Evolutionary conservation across 2,888 invertebrate species (phyloP).

Genomic region (Apodemia hepburni): DNA sequence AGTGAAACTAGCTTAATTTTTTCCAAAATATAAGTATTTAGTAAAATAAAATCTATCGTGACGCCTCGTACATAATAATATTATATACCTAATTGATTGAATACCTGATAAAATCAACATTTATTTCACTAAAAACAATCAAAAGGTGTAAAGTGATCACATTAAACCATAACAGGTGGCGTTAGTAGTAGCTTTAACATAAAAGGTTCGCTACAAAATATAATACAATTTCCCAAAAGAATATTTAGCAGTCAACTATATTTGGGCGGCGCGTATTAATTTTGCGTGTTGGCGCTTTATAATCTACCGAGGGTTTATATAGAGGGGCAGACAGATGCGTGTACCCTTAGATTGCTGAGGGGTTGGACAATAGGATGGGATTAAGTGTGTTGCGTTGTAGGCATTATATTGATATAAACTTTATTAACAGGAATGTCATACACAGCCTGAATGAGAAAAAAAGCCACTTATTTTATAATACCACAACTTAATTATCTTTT

Average conservation of each 20-base stretch:
- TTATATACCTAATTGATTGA: too few species aligned
- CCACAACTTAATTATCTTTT: slow-evolving; percentile 7
- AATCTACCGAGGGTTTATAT: slow-evolving; percentile 34
- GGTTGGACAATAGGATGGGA: slow-evolving; percentile 66
- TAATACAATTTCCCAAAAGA: slow-evolving; percentile 33
- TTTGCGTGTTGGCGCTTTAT: slow-evolving; percentile 60
- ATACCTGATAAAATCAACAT: too few species aligned
- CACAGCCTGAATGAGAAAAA: slow-evolving; percentile 10
- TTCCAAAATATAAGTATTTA: too few species aligned
- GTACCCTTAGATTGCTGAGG: slow-evolving; percentile 43
- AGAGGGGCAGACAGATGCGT: slow-evolving; percentile 36
- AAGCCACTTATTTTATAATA: slow-evolving; percentile 13
- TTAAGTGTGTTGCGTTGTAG: slow-evolving; percentile 68
- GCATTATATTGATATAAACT: slow-evolving; percentile 62
- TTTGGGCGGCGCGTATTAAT: slow-evolving; percentile 70
- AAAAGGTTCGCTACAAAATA: neutral
- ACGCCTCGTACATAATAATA: too few species aligned
- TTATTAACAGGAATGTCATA: slow-evolving; percentile 29
- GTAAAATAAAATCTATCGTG: too few species aligned
- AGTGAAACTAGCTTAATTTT: too few species aligned
- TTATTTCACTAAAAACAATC: neutral
- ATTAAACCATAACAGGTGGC: neutral
- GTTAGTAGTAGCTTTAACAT: slow-evolving; percentile 10
- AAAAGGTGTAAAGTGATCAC: neutral
- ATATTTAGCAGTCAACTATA: slow-evolving; percentile 61